Base-by-base conservation (phyloP, 2,113 vertebrate genomes). In the Sigmodon hispidus region DNA sequence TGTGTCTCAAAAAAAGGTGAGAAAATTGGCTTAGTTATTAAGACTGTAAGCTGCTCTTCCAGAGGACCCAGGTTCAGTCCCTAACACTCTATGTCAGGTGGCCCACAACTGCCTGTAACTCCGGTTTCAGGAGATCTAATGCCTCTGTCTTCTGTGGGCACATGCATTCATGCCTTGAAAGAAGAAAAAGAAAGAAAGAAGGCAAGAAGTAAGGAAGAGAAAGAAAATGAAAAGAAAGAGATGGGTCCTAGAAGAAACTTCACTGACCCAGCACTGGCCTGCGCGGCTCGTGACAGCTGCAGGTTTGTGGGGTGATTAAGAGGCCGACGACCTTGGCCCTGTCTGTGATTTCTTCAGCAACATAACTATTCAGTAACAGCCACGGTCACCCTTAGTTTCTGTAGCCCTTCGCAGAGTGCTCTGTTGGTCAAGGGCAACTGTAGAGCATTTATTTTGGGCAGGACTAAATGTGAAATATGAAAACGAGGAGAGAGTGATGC, bases 401-500 rank as follows among this genome's bases (percentile, higher is more conserved):
- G 76, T 57, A 34, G 81, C 72, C 59, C 26, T 81, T 43, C 19
- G 61, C 73, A 52, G n/a, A 83, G 29, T 4, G 24, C 57, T 63
- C 63, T 22, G 3, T 50, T 94, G 59, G 67, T 65, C 48, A 67
- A 91, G 79, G 73, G 63, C 48, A 91, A 63, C 40, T 22, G 36
- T 10, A 3, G 48, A 65, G 21, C 65, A 65, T 4, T 85, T 73
- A 70, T 90, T 97, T 87, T 40, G 76, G 86, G 57, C 50, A 75
- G 57, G 24, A 69, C 50, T 84, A 36, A 67, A 65, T 17, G 19
- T 75, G 63, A 13, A 21, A 10, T 22, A 84, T n/a, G 87, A 84
- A 61, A 65, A 95, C 2, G 87, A 95, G 77, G 96, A 59, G 69
- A 94, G 36, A 89, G 36, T 22, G 87, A 92, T 75, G 85, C 16